Conservation (phyloP, 2,888 invertebrate genomes). For the Drosophila multiciliata region DNA sequence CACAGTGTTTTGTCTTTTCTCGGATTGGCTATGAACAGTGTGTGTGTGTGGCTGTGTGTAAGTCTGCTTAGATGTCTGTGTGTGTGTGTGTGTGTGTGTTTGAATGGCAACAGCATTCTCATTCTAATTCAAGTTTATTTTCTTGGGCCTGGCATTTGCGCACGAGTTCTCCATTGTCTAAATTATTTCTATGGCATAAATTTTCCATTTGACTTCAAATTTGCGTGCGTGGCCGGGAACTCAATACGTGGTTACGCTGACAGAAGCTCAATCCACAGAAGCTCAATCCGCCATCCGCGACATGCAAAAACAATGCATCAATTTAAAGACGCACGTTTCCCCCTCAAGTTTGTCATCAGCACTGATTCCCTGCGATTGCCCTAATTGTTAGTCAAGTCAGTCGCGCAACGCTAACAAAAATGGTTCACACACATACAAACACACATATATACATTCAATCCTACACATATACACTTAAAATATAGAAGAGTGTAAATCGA, state of each 20-base stretch:
- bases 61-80: constrained; percentile 1
- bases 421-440: constrained; percentile 2
- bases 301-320: constrained; percentile 72
- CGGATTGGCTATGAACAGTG: constrained; percentile 23
- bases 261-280: background rate
- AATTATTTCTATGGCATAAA: constrained; percentile 69
- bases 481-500: constrained; percentile 12
- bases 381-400: constrained; percentile 72
- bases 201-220: constrained; percentile 64
- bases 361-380: constrained; percentile 64
- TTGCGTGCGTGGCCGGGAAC: constrained; percentile 42
- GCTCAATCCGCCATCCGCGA: background rate
- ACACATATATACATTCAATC: constrained; percentile 9
- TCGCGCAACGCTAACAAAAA: constrained; percentile 20
- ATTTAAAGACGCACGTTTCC: constrained; percentile 59
- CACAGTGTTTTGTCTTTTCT: constrained; percentile 28
- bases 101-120: constrained; percentile 19
- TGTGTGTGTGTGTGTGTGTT: background rate
- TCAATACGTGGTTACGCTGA: constrained; percentile 16
- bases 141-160: constrained; percentile 63
- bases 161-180: constrained; percentile 77
- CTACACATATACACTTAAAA: constrained; percentile 3
- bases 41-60: constrained; percentile 10
- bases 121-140: constrained; percentile 26
- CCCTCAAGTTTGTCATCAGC: constrained; percentile 42